These are phyloP conservation scores for Hyaena hyaena DNA, from an alignment of 2,113 vertebrate species.

Conservation along the genomic window DNA sequence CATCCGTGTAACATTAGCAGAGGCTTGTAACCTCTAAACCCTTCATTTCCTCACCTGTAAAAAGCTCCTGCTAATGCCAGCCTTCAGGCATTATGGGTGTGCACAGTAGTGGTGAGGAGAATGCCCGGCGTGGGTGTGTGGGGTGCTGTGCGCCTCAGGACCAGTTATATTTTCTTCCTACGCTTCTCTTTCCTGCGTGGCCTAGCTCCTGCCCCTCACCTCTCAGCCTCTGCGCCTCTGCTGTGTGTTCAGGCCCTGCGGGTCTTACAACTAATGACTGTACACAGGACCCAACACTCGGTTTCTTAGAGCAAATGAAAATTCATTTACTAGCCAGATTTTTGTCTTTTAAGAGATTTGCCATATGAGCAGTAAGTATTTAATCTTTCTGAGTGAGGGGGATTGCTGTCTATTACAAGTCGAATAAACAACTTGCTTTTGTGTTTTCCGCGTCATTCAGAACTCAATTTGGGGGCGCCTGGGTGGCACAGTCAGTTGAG, in stretches of 20 bases:
- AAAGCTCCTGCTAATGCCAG: not conserved
- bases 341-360: not conserved
- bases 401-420: not conserved
- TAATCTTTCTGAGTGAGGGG: not conserved
- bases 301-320: not conserved
- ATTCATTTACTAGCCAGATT: not conserved
- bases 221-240: not conserved
- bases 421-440: not conserved
- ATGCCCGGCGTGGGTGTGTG: fast-evolving
- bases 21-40: not conserved
- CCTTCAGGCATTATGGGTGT: not conserved
- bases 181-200: fast-evolving
- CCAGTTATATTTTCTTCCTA: fast-evolving
- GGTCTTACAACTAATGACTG: fast-evolving
- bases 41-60: not conserved
- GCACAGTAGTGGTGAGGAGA: no score
- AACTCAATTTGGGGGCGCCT: not conserved
- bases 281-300: not conserved
- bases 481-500: no score
- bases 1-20: not conserved
- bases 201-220: not conserved
- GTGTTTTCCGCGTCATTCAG: not conserved
- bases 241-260: not conserved
- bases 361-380: not conserved
- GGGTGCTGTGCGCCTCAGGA: not conserved